Evolutionary conservation across 2,113 vertebrate genomes (phyloP).

Genomic region (Spea multiplicata): DNA sequence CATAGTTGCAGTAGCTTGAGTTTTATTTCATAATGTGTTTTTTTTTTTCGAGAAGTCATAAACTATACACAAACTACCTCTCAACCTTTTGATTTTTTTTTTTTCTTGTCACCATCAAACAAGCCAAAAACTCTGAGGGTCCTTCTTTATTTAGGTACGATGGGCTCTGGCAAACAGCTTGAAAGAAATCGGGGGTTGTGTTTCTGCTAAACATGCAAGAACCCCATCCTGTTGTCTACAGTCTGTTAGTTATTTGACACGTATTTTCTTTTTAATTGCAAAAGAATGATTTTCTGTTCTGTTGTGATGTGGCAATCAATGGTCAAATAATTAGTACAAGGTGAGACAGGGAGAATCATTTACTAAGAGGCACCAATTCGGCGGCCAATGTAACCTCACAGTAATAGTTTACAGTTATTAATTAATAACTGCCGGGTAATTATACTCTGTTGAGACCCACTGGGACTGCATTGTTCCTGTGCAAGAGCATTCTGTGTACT

Average conservation of each 20-base stretch:
- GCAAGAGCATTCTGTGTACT: background rate
- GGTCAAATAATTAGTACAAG: conserved; percentile 3
- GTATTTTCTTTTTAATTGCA: background rate
- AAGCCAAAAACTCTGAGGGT: too few species aligned
- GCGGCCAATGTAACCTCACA: background rate
- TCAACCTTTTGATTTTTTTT: too few species aligned
- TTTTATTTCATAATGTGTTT: too few species aligned
- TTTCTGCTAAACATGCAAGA: background rate
- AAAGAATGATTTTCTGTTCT: background rate
- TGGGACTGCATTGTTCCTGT: background rate
- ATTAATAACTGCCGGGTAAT: background rate
- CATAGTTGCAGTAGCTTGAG: too few species aligned
- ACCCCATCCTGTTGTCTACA: background rate
- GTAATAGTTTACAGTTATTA: background rate
- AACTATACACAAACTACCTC: too few species aligned
- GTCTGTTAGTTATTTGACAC: background rate
- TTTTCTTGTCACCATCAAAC: too few species aligned
- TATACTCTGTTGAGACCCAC: background rate
- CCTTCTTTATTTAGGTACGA: too few species aligned
- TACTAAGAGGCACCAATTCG: background rate
- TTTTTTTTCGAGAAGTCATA: too few species aligned
- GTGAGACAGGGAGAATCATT: background rate
- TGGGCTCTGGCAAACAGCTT: too few species aligned
- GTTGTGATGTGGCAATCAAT: background rate
- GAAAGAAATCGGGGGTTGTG: too few species aligned